Conservation (phyloP, 1,140 invertebrate genomes). For the Pygmarrhopalites habei region DNA sequence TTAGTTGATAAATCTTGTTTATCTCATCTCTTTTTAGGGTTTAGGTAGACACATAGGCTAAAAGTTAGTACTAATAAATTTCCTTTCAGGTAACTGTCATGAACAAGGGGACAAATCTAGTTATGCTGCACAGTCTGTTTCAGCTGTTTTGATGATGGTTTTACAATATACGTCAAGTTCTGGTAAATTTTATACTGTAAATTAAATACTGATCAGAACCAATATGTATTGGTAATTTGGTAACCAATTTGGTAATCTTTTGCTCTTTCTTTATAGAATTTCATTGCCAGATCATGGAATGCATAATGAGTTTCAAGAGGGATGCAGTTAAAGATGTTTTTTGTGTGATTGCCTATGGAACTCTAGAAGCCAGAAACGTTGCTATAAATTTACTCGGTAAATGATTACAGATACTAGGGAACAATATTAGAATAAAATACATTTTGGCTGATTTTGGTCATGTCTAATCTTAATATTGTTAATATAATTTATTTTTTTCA, state of each 20-base stretch:
- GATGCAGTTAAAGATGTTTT: conserved; percentile 86
- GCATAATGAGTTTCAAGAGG: conserved; percentile 83
- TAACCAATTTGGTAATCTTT: too few species aligned
- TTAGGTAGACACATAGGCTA: too few species aligned
- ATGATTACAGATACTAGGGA: too few species aligned
- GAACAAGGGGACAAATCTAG: conserved; percentile 55
- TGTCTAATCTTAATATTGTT: too few species aligned
- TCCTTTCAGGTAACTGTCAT: conserved; percentile 29
- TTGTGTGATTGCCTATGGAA: conserved; percentile 94
- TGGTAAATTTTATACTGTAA: too few species aligned
- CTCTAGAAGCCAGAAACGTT: conserved; percentile 76
- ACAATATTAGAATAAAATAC: too few species aligned
- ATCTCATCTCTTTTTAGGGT: conserved; percentile 19
- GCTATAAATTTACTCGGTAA: conserved; percentile 94
- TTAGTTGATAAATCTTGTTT: background rate
- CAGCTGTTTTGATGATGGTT: conserved; percentile 93
- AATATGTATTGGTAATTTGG: too few species aligned
- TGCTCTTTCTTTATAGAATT: too few species aligned
- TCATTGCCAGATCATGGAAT: conserved; percentile 90
- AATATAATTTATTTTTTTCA: too few species aligned
- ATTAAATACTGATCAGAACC: too few species aligned
- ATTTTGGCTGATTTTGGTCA: too few species aligned
- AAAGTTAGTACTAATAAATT: conserved; percentile 10
- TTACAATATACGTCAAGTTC: conserved; percentile 91
- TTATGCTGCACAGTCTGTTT: conserved; percentile 83